Conservation (phyloP, 2,113 vertebrate genomes). For the Casuarius casuarius region DNA sequence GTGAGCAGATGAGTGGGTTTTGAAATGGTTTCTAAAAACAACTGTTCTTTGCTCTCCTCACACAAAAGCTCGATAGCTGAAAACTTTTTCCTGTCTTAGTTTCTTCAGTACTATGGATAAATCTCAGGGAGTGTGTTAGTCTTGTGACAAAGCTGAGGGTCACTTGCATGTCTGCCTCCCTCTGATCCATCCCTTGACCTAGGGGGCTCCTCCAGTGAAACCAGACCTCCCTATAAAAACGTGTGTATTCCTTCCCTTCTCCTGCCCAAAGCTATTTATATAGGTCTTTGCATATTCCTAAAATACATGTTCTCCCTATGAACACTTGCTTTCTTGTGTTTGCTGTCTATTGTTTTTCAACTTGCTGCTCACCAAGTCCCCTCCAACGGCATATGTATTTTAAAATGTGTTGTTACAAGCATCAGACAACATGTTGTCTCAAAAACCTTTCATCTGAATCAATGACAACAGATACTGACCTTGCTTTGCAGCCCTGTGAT, state of each 20-base stretch:
- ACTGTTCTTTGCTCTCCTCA: not conserved
- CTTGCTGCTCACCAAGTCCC: not conserved
- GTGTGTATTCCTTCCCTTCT: not conserved
- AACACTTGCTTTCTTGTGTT: not conserved
- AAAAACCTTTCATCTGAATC: not conserved
- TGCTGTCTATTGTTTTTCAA: not conserved
- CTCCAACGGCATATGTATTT: not conserved
- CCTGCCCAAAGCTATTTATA: not conserved
- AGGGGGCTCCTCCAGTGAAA: not conserved
- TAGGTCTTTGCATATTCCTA: not conserved
- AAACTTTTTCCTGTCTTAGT: not conserved
- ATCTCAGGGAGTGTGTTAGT: not conserved
- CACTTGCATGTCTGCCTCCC: rapidly evolving
- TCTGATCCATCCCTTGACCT: not conserved
- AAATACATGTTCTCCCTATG: not conserved
- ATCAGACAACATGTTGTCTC: not conserved
- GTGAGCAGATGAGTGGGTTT: not conserved
- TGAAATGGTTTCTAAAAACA: not conserved
- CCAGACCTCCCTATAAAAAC: not conserved
- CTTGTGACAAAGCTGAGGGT: not conserved
- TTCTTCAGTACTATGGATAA: not conserved
- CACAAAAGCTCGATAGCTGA: not conserved
- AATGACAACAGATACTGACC: not conserved
- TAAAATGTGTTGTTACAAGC: not conserved
- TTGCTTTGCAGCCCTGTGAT: not conserved